Evolutionary conservation across 2,797 vertebrate genomes (phyloP).

Genomic region (Rhinoraja longicauda): DNA sequence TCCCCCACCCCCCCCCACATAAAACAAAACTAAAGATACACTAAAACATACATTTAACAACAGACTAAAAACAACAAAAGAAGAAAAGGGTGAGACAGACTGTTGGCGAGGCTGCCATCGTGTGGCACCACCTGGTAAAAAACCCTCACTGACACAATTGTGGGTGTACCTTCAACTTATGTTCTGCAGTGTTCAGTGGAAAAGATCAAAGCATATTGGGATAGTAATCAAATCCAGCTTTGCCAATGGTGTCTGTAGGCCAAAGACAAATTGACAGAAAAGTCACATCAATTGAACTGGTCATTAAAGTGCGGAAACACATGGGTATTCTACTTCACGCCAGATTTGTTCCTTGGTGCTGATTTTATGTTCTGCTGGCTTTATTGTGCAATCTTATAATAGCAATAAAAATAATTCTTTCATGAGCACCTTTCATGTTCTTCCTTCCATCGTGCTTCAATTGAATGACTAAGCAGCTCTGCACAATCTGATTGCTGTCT

Average conservation of each 20-base stretch:
- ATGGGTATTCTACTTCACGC: too few relatives aligned
- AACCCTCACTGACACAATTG: background rate
- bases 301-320: background rate
- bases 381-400: too few relatives aligned
- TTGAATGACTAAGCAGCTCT: background rate
- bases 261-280: background rate
- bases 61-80: too few relatives aligned
- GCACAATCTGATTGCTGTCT: background rate
- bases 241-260: background rate
- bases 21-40: too few relatives aligned
- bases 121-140: background rate
- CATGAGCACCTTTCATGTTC: background rate
- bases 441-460: too few relatives aligned
- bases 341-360: background rate
- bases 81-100: too few relatives aligned
- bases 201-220: background rate
- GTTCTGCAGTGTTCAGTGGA: background rate
- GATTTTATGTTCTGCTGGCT: background rate
- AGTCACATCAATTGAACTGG: background rate
- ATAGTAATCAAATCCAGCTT: background rate
- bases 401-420: background rate
- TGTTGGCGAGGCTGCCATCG: background rate
- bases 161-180: background rate
- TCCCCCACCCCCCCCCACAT: too few relatives aligned
- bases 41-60: too few relatives aligned